Evolutionary conservation across 2,888 invertebrate genomes (phyloP).

Genomic region (Eupeodes luniger): DNA sequence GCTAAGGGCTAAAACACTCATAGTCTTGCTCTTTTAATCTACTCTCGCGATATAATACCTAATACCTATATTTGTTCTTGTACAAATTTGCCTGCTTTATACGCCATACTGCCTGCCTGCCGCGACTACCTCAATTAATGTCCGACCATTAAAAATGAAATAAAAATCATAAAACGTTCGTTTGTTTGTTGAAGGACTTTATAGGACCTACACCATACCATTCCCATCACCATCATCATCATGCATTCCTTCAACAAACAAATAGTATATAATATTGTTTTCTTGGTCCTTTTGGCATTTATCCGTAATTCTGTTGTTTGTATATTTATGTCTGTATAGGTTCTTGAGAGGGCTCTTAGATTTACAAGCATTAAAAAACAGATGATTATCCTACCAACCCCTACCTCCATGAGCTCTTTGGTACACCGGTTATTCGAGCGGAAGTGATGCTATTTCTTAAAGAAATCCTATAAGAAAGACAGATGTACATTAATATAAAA

Average conservation of each 20-base stretch:
- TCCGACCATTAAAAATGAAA: conserved; percentile 63
- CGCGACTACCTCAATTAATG: conserved; percentile 53
- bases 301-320: not conserved
- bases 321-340: not conserved
- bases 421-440: conserved; percentile 41
- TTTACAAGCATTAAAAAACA: conserved; percentile 54
- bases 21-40: conserved; percentile 18
- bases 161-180: conserved; percentile 54
- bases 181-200: conserved; percentile 21
- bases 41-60: not conserved
- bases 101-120: not conserved
- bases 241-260: conserved; percentile 1
- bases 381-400: conserved; percentile 40
- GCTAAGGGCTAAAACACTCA: not conserved
- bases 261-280: conserved; percentile 21
- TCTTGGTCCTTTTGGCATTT: not conserved
- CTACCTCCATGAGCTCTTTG: conserved; percentile 27
- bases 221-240: not conserved
- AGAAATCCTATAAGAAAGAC: conserved; percentile 46
- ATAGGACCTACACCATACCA: not conserved
- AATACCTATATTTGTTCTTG: not conserved
- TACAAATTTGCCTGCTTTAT: conserved; percentile 1
- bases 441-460: conserved; percentile 25
- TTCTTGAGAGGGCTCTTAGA: conserved; percentile 43
- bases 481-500: conserved; percentile 42